These are phyloP conservation scores for Nerophis lumbriciformis DNA, from an alignment of 2,113 vertebrate species.

Conservation along the genomic window DNA sequence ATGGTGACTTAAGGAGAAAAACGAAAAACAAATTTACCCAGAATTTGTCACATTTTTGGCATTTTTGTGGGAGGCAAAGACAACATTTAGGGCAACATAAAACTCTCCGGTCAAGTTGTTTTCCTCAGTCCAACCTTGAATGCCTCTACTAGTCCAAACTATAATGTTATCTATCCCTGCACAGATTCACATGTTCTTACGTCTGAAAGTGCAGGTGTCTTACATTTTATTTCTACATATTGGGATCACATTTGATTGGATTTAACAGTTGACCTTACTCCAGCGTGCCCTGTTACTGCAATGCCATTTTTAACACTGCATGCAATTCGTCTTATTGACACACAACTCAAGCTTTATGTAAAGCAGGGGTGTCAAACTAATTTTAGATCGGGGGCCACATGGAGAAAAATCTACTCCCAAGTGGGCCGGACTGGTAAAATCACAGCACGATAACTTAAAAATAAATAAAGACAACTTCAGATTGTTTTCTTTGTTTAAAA, in stretches of 20 bases:
- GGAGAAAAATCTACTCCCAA: no score
- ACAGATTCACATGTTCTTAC: conserved; percentile 8
- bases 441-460: no score
- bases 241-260: background rate
- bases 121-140: conserved; percentile 17
- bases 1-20: conserved; percentile 48
- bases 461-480: no score
- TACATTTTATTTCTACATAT: background rate
- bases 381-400: no score
- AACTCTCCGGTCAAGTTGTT: conserved; percentile 25
- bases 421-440: no score
- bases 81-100: conserved; percentile 33
- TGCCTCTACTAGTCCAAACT: conserved; percentile 20
- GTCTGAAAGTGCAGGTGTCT: background rate
- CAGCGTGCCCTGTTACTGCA: background rate
- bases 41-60: conserved; percentile 26
- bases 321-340: background rate
- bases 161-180: conserved; percentile 17
- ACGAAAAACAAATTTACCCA: conserved; percentile 36
- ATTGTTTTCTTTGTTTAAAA: no score
- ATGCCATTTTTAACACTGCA: background rate
- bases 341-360: background rate
- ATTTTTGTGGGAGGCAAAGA: conserved; percentile 34
- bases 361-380: no score
- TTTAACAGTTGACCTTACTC: background rate